These are phyloP conservation scores for Bombus superbus DNA, from an alignment of 1,140 invertebrate species.

Conservation along the genomic window DNA sequence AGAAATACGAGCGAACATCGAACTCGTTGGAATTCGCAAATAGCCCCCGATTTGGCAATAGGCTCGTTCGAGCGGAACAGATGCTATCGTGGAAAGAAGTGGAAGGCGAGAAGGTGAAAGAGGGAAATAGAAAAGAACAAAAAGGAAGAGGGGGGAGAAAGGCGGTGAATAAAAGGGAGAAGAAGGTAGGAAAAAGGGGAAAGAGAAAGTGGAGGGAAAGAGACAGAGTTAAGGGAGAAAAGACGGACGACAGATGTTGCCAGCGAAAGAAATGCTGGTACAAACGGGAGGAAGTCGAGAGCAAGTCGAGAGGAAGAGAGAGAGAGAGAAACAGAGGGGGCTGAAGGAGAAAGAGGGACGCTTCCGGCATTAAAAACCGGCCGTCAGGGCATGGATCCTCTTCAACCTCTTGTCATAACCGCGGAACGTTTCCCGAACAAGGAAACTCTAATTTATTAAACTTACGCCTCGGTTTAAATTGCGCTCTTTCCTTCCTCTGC, in stretches of 20 bases:
- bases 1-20: neutral
- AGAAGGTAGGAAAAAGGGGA: constrained; percentile 6
- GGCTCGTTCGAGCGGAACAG: constrained; percentile 51
- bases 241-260: constrained; percentile 68
- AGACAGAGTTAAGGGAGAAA: constrained; percentile 58
- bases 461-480: neutral
- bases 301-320: constrained; percentile 9
- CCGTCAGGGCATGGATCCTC: constrained; percentile 72
- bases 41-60: constrained; percentile 52
- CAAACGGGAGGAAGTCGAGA: constrained; percentile 66
- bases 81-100: constrained; percentile 45
- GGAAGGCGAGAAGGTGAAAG: neutral
- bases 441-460: constrained; percentile 76
- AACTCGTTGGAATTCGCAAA: constrained; percentile 43
- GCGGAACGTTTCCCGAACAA: constrained; percentile 74
- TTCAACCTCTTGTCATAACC: constrained; percentile 73
- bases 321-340: constrained; percentile 32
- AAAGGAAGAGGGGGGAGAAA: neutral
- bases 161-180: constrained; percentile 30
- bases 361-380: constrained; percentile 76
- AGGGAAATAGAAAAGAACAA: constrained; percentile 28
- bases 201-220: constrained; percentile 27
- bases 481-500: neutral
- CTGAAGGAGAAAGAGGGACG: constrained; percentile 40
- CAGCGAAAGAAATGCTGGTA: constrained; percentile 68